Evolutionary conservation across 2,888 invertebrate species (phyloP).

Genomic region (Diloba caeruleocephala): DNA sequence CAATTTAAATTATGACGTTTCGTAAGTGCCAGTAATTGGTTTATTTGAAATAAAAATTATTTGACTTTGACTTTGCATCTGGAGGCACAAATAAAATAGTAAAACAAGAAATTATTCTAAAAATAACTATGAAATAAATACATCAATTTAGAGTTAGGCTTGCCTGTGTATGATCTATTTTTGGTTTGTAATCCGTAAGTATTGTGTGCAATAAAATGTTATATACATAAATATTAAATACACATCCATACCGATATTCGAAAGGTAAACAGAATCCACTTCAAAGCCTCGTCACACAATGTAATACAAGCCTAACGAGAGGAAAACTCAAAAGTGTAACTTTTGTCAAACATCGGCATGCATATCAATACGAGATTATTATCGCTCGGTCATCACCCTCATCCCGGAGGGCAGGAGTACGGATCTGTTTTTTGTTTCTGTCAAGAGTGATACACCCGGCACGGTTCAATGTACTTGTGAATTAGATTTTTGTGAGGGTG

Average conservation of each 20-base stretch:
- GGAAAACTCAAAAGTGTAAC: constrained; percentile 21
- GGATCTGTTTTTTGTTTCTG: constrained; percentile 24
- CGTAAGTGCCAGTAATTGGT: too few relatives aligned
- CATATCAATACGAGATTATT: constrained; percentile 41
- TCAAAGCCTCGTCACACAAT: constrained; percentile 5
- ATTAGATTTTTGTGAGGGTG: constrained; percentile 3
- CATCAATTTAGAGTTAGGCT: too few relatives aligned
- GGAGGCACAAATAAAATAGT: too few relatives aligned
- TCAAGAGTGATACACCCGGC: constrained; percentile 33
- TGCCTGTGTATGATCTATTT: too few relatives aligned
- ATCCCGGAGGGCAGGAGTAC: constrained; percentile 2
- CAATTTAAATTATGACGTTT: too few relatives aligned
- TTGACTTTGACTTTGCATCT: too few relatives aligned
- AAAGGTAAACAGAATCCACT: constrained; percentile 10
- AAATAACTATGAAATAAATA: too few relatives aligned
- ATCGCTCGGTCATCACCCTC: constrained; percentile 32
- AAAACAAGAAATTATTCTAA: too few relatives aligned
- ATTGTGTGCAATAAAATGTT: too few relatives aligned
- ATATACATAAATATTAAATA: not conserved
- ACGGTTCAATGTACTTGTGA: constrained; percentile 23
- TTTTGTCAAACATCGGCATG: constrained; percentile 29
- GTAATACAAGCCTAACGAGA: constrained; percentile 21
- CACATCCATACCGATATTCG: not conserved
- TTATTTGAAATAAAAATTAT: too few relatives aligned
- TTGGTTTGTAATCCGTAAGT: too few relatives aligned